Conservation (phyloP, 1,140 invertebrate species). For the Colletes gigas region DNA sequence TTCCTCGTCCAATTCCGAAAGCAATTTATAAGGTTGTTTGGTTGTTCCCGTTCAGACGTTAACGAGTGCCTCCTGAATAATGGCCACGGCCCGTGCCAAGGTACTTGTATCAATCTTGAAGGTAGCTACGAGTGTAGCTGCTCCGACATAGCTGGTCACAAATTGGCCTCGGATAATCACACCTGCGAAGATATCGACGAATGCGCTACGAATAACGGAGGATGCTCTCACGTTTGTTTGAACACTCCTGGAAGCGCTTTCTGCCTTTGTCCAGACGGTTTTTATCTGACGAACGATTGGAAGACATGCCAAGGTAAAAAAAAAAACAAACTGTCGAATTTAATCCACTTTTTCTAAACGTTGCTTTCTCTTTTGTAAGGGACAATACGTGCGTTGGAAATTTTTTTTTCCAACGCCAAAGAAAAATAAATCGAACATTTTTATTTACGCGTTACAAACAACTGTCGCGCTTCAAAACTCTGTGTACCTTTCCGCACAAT, state of each 20-base stretch:
- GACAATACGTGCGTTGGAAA: no score
- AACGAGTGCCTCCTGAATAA: slow-evolving; percentile 84
- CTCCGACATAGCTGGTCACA: slow-evolving; percentile 82
- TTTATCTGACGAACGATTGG: slow-evolving; percentile 80
- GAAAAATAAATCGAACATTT: no score
- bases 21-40: slow-evolving; percentile 21
- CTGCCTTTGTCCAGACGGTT: slow-evolving; percentile 84
- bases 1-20: neutral
- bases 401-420: no score
- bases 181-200: slow-evolving; percentile 84
- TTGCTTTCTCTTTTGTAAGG: no score
- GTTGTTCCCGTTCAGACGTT: slow-evolving; percentile 77
- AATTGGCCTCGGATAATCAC: slow-evolving; percentile 82
- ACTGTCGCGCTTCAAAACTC: no score
- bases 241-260: slow-evolving; percentile 84
- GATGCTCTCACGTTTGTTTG: slow-evolving; percentile 82
- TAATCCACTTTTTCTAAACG: neutral
- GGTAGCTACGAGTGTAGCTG: slow-evolving; percentile 85
- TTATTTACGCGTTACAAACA: no score
- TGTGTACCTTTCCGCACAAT: no score
- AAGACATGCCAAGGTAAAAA: slow-evolving; percentile 80
- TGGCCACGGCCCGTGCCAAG: slow-evolving; percentile 86
- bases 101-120: slow-evolving; percentile 84
- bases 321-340: neutral
- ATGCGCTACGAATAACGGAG: slow-evolving; percentile 82